Evolutionary conservation across 2,888 invertebrate species (phyloP).

Genomic region (Mythimna ferrago): DNA sequence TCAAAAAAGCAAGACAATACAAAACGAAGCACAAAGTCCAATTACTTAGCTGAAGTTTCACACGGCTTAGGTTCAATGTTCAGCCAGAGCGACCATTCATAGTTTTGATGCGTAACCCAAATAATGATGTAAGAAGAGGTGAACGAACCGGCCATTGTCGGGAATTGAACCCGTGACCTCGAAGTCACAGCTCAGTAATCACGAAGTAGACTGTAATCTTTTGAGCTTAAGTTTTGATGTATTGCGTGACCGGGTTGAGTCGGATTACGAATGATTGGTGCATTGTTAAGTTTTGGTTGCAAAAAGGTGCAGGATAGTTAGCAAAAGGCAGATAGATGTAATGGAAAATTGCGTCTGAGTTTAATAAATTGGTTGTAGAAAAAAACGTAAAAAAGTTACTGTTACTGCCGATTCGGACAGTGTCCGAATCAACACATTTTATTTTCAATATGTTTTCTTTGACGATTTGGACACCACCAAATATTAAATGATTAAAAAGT

Average conservation of each 20-base stretch:
- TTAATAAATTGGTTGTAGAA: background rate
- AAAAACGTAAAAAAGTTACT: background rate
- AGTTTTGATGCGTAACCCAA: slow-evolving; percentile 69
- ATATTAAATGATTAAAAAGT: too few relatives aligned
- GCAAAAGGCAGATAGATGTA: background rate
- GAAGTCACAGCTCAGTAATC: slow-evolving; percentile 74
- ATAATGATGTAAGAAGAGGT: slow-evolving; percentile 75
- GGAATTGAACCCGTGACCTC: slow-evolving; percentile 77
- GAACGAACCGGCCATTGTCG: slow-evolving; percentile 73
- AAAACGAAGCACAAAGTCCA: slow-evolving; percentile 6
- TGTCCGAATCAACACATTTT: too few relatives aligned
- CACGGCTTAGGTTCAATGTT: slow-evolving; percentile 35
- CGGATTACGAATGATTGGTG: slow-evolving; percentile 44
- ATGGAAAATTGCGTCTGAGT: background rate
- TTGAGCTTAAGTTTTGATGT: slow-evolving; percentile 44
- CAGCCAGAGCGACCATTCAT: slow-evolving; percentile 62
- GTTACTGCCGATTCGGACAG: too few relatives aligned
- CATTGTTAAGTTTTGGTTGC: slow-evolving; percentile 42
- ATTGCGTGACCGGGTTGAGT: slow-evolving; percentile 37
- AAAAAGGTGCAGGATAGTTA: slow-evolving; percentile 3
- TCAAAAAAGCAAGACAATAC: slow-evolving; percentile 3
- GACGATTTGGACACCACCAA: too few relatives aligned
- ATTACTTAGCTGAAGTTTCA: slow-evolving; percentile 11
- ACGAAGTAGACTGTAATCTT: slow-evolving; percentile 52
- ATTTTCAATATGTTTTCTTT: too few relatives aligned